phyloP scores from a whole-genome alignment of 2,797 vertebrate genomes.

The Typhlichthys subterraneus region DNA sequence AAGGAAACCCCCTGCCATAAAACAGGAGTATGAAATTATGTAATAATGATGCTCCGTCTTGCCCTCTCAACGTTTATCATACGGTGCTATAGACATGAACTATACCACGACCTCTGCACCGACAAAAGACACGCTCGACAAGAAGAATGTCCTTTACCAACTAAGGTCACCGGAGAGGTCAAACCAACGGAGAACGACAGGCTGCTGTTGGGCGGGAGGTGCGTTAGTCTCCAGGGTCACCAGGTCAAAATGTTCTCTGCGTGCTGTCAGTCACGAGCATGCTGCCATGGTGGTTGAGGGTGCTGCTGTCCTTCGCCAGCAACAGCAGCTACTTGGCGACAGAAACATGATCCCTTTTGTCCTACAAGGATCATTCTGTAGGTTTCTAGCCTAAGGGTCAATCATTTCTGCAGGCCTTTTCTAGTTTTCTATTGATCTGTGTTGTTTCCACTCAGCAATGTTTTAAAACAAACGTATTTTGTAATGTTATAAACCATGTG shows the following conservation, averaged over 20 bases:
- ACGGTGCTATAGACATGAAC: too few species aligned
- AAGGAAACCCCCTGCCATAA: too few species aligned
- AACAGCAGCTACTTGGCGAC: slow-evolving; percentile 43
- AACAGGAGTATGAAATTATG: too few species aligned
- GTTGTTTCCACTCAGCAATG: too few species aligned
- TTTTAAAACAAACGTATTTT: too few species aligned
- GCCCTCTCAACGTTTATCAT: not conserved
- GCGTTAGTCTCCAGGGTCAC: slow-evolving; percentile 24
- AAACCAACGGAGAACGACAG: slow-evolving; percentile 35
- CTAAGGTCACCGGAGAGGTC: slow-evolving; percentile 39
- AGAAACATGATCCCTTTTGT: slow-evolving; percentile 26
- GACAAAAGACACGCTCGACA: slow-evolving; percentile 51
- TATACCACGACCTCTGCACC: not conserved
- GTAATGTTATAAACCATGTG: too few species aligned
- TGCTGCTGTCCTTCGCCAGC: slow-evolving; percentile 15
- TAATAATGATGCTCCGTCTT: not conserved
- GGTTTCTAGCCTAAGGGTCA: not conserved
- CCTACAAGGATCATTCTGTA: not conserved
- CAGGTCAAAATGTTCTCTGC: slow-evolving; percentile 64
- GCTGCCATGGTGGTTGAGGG: slow-evolving; percentile 38
- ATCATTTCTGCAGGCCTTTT: not conserved
- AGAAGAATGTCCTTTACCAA: slow-evolving; percentile 25
- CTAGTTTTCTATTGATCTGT: too few species aligned
- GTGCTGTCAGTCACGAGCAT: slow-evolving; percentile 60
- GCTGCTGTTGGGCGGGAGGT: slow-evolving; percentile 11